phyloP scores from a whole-genome alignment of 1,140 invertebrate species.

The Drosophila parvula region DNA sequence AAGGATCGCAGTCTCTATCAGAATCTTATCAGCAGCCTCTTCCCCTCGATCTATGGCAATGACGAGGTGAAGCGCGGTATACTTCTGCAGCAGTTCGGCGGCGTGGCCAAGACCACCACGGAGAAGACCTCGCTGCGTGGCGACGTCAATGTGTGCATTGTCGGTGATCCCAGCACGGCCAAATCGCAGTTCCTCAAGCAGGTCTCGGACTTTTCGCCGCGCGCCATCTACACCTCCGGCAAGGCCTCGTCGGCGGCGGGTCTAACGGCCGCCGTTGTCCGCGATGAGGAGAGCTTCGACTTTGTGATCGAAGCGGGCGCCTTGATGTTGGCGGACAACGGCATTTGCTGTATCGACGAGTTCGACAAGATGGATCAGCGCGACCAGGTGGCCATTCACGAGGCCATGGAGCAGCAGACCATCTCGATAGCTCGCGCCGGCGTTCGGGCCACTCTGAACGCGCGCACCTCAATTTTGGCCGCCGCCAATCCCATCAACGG shows the following conservation, averaged over 20 bases:
- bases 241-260: slow-evolving; percentile 99
- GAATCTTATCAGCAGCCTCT: slow-evolving; percentile 96
- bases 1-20: slow-evolving; percentile 96
- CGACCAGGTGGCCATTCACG: slow-evolving; percentile 99
- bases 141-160: slow-evolving; percentile 99
- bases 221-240: slow-evolving; percentile 99
- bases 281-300: slow-evolving; percentile 98
- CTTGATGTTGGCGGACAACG: slow-evolving; percentile 99
- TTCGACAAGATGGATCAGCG: slow-evolving; percentile 99
- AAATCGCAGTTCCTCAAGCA: slow-evolving; percentile 99
- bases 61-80: slow-evolving; percentile 99
- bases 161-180: slow-evolving; percentile 99
- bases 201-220: slow-evolving; percentile 97
- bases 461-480: slow-evolving; percentile 98
- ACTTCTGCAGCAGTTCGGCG: slow-evolving; percentile 98
- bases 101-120: slow-evolving; percentile 96
- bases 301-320: slow-evolving; percentile 99
- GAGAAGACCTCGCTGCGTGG: slow-evolving; percentile 95
- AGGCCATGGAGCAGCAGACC: slow-evolving; percentile 99
- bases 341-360: slow-evolving; percentile 99
- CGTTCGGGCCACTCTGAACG: slow-evolving; percentile 98
- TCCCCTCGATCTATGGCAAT: slow-evolving; percentile 98
- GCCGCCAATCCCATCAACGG: slow-evolving; percentile 99
- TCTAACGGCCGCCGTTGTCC: slow-evolving; percentile 98
- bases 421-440: slow-evolving; percentile 99